phyloP scores from a whole-genome alignment of 2,797 vertebrate genomes.

The Oreochromis mossambicus region DNA sequence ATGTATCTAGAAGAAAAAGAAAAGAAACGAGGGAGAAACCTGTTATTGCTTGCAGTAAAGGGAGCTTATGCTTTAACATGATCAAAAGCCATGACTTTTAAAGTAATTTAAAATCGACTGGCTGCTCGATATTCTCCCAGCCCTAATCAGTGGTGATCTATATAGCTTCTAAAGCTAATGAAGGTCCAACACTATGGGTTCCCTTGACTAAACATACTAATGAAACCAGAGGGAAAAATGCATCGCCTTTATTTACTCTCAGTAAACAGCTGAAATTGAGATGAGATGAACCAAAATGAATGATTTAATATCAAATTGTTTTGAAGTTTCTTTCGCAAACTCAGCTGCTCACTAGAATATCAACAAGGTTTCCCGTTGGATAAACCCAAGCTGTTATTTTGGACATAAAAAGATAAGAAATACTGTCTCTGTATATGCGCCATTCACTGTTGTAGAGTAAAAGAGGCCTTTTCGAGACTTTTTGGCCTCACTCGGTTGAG shows the following conservation, averaged over 20 bases:
- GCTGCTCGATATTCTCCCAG: slow-evolving; percentile 38
- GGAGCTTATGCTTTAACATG: slow-evolving; percentile 26
- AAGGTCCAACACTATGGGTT: slow-evolving; percentile 13
- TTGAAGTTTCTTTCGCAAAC: slow-evolving; percentile 7
- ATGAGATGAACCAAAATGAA: slow-evolving; percentile 27
- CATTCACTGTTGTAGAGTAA: neutral
- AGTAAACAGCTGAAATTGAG: slow-evolving; percentile 25
- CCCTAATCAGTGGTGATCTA: slow-evolving; percentile 54
- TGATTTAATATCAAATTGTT: slow-evolving; percentile 20
- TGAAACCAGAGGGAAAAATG: slow-evolving; percentile 23
- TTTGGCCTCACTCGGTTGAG: neutral
- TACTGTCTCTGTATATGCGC: neutral
- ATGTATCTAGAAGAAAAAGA: slow-evolving; percentile 88
- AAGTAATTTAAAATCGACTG: slow-evolving; percentile 54
- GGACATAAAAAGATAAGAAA: slow-evolving; percentile 7
- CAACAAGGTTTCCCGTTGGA: neutral
- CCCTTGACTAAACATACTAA: slow-evolving; percentile 41
- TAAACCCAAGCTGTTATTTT: slow-evolving; percentile 1
- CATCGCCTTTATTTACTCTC: slow-evolving; percentile 13
- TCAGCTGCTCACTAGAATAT: neutral
- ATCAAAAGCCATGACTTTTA: slow-evolving; percentile 57
- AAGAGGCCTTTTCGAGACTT: slow-evolving; percentile 23
- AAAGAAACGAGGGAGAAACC: slow-evolving; percentile 37
- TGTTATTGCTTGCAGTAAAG: slow-evolving; percentile 54
- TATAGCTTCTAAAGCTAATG: slow-evolving; percentile 35